Evolutionary conservation across 1,140 invertebrate genomes (phyloP).

Genomic region (Zaprionus capensis): DNA sequence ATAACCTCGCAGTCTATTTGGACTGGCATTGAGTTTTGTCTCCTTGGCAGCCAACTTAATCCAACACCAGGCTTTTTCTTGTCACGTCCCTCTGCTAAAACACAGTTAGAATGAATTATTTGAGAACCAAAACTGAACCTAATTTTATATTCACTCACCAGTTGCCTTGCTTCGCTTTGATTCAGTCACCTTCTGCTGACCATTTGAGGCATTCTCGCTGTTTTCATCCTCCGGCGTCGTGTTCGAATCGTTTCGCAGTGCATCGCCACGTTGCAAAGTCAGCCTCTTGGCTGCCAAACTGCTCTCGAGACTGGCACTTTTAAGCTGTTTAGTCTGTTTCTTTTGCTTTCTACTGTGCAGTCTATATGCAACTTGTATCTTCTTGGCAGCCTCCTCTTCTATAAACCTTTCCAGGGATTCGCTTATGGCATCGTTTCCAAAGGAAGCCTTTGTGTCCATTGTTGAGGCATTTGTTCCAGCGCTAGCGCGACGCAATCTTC

Average conservation of each 20-base stretch:
- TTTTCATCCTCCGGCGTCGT: slow-evolving; percentile 75
- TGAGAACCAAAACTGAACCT: background rate
- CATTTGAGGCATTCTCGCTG: slow-evolving; percentile 28
- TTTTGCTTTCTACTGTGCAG: slow-evolving; percentile 48
- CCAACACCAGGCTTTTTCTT: slow-evolving; percentile 35
- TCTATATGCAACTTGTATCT: slow-evolving; percentile 65
- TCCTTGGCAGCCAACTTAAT: slow-evolving; percentile 59
- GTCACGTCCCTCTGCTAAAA: slow-evolving; percentile 18
- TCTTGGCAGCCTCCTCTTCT: slow-evolving; percentile 73
- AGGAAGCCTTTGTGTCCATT: slow-evolving; percentile 68
- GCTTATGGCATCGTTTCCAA: slow-evolving; percentile 81
- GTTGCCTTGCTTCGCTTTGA: slow-evolving; percentile 6
- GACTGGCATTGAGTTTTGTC: slow-evolving; percentile 83
- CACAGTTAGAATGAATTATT: background rate
- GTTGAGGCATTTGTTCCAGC: slow-evolving; percentile 68
- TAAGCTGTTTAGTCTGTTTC: slow-evolving; percentile 19
- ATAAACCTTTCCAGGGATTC: slow-evolving; percentile 80
- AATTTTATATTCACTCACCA: slow-evolving; percentile 32
- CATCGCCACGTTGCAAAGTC: slow-evolving; percentile 78
- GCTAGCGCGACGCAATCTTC: slow-evolving; percentile 68
- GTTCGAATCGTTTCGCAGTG: slow-evolving; percentile 72
- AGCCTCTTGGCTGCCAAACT: slow-evolving; percentile 65
- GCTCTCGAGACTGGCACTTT: slow-evolving; percentile 57
- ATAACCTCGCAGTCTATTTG: slow-evolving; percentile 83
- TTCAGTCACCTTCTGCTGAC: background rate